These are phyloP conservation scores for Lethenteron camtschaticum DNA, from an alignment of 2,113 vertebrate genomes.

Conservation along the genomic window DNA sequence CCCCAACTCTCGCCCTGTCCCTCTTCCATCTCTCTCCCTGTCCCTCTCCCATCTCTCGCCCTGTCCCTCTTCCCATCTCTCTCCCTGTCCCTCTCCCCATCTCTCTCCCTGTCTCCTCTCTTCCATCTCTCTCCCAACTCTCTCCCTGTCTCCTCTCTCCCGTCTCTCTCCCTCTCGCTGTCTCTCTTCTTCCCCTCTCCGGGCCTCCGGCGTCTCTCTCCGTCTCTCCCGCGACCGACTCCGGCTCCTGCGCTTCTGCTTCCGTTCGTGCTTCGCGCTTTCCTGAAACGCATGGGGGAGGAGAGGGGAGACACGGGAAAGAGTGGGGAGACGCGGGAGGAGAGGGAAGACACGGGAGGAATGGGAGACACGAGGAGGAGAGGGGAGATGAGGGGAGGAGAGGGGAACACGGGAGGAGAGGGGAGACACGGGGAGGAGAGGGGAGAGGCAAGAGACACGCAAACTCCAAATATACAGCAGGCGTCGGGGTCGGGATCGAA, in stretches of 20 bases:
- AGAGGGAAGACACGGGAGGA: constrained; percentile 12
- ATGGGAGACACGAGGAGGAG: too few relatives aligned
- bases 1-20: too few relatives aligned
- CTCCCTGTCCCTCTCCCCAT: too few relatives aligned
- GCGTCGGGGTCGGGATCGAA: too few relatives aligned
- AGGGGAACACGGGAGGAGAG: too few relatives aligned
- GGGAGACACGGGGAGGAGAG: too few relatives aligned
- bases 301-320: constrained; percentile 16
- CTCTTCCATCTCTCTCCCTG: too few relatives aligned
- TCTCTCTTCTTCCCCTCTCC: constrained; percentile 12
- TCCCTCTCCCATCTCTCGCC: too few relatives aligned
- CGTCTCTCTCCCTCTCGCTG: neutral
- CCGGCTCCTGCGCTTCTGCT: constrained; percentile 26
- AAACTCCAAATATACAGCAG: too few relatives aligned
- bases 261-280: constrained; percentile 28
- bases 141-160: constrained; percentile 29
- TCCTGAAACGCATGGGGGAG: constrained; percentile 24
- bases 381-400: too few relatives aligned
- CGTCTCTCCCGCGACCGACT: constrained; percentile 27
- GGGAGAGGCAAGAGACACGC: too few relatives aligned
- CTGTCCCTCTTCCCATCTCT: too few relatives aligned
- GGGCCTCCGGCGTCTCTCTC: constrained; percentile 26
- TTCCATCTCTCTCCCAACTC: neutral
- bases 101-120: constrained; percentile 9
- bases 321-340: constrained; percentile 8